Percentiles rank a stretch among this genome's conserved stretches.
Conservation (phyloP, 2,113 vertebrate genomes). For the Podiceps cristatus region DNA sequence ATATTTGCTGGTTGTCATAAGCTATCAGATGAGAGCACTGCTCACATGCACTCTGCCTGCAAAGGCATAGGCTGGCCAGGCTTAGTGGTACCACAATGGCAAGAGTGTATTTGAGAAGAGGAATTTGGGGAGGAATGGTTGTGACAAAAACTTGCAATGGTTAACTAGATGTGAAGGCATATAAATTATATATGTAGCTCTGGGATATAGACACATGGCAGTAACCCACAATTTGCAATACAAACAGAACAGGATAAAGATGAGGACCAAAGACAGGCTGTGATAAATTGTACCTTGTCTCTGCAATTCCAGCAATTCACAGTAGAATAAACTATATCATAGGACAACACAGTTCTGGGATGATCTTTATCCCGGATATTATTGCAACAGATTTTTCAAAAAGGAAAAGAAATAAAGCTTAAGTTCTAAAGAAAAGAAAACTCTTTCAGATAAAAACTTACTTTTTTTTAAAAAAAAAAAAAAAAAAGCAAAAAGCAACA, state of each 20-base stretch:
- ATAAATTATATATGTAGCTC: not conserved
- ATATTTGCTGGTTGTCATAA: not conserved
- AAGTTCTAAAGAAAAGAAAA: not conserved
- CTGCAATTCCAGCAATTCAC: not conserved
- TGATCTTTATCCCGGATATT: not conserved
- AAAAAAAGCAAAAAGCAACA: not conserved
- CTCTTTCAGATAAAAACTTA: not conserved
- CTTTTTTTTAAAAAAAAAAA: no score
- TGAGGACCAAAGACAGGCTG: not conserved
- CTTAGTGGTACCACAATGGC: not conserved
- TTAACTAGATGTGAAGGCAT: not conserved
- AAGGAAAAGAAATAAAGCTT: not conserved
- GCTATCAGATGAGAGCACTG: not conserved
- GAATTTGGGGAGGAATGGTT: not conserved
- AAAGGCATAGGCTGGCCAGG: not conserved
- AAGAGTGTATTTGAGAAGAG: not conserved
- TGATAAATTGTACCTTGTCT: not conserved
- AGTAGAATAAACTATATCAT: not conserved
- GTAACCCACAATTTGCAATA: not conserved
- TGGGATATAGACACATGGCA: not conserved
- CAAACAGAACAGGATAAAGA: not conserved
- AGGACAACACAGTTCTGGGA: not conserved
- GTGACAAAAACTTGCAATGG: not conserved
- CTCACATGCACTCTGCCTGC: not conserved
- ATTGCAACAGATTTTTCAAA: not conserved